phyloP scores from a whole-genome alignment of 2,113 vertebrate species.

The Agapornis roseicollis region DNA sequence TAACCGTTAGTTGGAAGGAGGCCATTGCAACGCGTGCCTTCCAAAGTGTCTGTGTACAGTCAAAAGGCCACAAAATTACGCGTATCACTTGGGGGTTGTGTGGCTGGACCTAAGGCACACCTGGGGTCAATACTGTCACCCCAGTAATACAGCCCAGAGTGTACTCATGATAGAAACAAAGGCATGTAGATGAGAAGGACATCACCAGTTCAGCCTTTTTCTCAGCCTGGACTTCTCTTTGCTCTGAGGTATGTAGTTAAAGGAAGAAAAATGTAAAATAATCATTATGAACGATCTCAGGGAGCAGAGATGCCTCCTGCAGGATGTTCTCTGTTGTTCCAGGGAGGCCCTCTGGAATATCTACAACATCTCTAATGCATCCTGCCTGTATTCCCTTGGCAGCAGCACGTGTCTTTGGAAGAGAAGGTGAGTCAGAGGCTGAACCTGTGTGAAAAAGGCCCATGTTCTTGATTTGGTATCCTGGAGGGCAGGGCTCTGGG shows the following conservation, averaged over 20 bases:
- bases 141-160: not conserved
- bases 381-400: not conserved
- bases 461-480: not conserved
- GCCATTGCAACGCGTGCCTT: not conserved
- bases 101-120: constrained; percentile 34
- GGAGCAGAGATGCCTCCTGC: not conserved
- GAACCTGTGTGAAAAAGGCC: not conserved
- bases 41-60: not conserved
- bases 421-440: not conserved
- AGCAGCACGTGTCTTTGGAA: not conserved
- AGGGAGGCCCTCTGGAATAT: not conserved
- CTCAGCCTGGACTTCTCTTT: not conserved
- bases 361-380: not conserved
- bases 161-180: not conserved
- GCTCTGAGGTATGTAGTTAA: constrained; percentile 10
- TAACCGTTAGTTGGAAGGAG: not conserved
- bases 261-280: not conserved
- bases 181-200: not conserved
- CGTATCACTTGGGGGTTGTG: not conserved
- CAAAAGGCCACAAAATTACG: not conserved
- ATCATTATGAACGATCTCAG: not conserved
- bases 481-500: not conserved
- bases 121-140: not conserved
- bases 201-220: not conserved
- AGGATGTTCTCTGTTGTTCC: not conserved